Evolutionary conservation across 2,888 invertebrate genomes (phyloP).

Genomic region (Hypsopygia costalis): DNA sequence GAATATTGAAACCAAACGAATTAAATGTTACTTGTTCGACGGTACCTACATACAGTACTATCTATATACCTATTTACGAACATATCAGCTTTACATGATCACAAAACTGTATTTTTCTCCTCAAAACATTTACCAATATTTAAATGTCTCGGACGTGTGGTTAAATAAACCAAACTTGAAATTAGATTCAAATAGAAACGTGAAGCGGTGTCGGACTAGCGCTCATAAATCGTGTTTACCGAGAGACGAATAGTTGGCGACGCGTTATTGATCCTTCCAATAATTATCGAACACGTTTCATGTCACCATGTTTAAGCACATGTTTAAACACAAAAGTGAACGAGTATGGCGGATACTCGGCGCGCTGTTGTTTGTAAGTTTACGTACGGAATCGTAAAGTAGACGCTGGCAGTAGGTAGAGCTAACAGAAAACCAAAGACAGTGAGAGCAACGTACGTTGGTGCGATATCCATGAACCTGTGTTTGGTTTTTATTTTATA

Average conservation of each 20-base stretch:
- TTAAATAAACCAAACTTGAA: conserved; percentile 61
- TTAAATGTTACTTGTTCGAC: too few relatives aligned
- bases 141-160: conserved; percentile 36
- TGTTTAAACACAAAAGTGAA: conserved; percentile 71
- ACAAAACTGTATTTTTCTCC: conserved; percentile 19
- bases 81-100: neutral
- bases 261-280: conserved; percentile 78
- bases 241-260: conserved; percentile 72
- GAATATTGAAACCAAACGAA: too few relatives aligned
- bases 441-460: conserved; percentile 44
- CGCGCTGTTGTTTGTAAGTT: conserved; percentile 63
- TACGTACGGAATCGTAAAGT: conserved; percentile 70
- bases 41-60: too few relatives aligned
- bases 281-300: conserved; percentile 80
- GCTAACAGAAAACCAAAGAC: conserved; percentile 63
- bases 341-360: conserved; percentile 61
- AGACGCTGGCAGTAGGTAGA: conserved; percentile 71
- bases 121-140: conserved; percentile 17
- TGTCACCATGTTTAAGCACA: conserved; percentile 71
- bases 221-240: conserved; percentile 68
- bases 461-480: conserved; percentile 22
- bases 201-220: conserved; percentile 44
- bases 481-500: conserved; percentile 16
- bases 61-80: too few relatives aligned
- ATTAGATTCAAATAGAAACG: conserved; percentile 76